Percentiles rank a stretch among this genome's conserved stretches.
phyloP scores from a whole-genome alignment of 2,797 vertebrate species.

The Anguilla pacifica region DNA sequence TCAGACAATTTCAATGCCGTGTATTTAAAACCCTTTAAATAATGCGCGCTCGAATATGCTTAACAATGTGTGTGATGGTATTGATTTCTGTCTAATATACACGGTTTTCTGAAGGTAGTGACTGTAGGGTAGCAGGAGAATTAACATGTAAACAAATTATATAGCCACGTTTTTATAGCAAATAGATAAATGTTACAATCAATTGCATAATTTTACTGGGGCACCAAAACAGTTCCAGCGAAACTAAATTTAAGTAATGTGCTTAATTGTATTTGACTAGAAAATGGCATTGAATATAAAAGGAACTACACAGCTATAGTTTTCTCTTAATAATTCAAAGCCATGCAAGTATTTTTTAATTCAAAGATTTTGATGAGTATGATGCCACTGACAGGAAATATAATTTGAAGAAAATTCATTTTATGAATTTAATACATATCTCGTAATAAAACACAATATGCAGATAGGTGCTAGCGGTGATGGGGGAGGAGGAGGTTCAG shows the following conservation, averaged over 20 bases:
- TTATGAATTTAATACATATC: not conserved
- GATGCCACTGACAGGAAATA: not conserved
- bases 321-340: not conserved
- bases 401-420: not conserved
- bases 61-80: not conserved
- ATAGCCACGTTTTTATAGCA: not conserved
- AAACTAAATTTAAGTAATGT: not conserved
- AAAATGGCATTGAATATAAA: not conserved
- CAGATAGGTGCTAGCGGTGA: not conserved
- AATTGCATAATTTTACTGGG: not conserved
- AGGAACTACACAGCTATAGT: not conserved
- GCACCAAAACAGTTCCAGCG: not conserved
- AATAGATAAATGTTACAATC: not conserved
- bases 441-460: not conserved
- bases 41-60: not conserved
- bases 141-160: not conserved
- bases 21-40: not conserved
- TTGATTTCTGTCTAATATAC: slow-evolving; percentile 2
- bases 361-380: not conserved
- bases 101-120: not conserved
- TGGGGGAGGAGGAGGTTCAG: not conserved
- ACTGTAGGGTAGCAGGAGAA: not conserved
- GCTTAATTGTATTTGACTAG: not conserved
- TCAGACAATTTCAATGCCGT: not conserved
- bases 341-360: not conserved